Evolutionary conservation across 2,797 vertebrate genomes (phyloP), one percentile per base, ranked within the genome.

Genomic region (Smutsia gigantea): DNA sequence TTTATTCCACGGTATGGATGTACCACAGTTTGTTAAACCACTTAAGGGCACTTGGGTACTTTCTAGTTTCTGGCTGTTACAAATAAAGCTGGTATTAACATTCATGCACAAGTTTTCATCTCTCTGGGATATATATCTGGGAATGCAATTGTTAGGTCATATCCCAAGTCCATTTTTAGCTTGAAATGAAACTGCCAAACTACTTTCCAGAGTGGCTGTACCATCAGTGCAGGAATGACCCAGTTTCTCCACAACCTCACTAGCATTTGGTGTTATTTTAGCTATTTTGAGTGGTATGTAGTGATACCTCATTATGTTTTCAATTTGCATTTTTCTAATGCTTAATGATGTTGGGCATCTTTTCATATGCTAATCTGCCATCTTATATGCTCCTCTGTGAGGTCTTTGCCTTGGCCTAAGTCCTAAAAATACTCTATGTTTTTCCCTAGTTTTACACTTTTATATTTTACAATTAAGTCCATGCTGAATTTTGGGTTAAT

Each of bases 101-200:
- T 13, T 4, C 31, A 18, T 6, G 42, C 46, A 51, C 17, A 92
- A 39, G 31, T 82, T 82, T 87, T 55, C 57, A 59, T 59, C 69
- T 91, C 74, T 82, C 37, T 63, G 59, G 42, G 57, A 71, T 77
- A 77, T 3, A 63, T 39, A 10, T 13, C 61, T 64, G 64, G 23
- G 29, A 51, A 37, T 25, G 2, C 23, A 94, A 64, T 25, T 55
- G 18, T 4, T 61, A 34, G 11, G 29, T 72, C 72, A 59, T 1
- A 59, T 0, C 4, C 23, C 63, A 92, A 94, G 39, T 49, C 66
- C 27, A 31, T 46, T 86, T 88, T 87, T 29, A 86, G 25, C 61
- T 94, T 71, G 81, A 90, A 46, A 81, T 55, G 42, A 49, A 96
- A 94, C 7, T 64, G n/a, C 27, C 19, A 31, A 78, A 81, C 27